These are phyloP conservation scores for Melanophora roralis DNA, from an alignment of 2,888 invertebrate species.

Conservation along the genomic window DNA sequence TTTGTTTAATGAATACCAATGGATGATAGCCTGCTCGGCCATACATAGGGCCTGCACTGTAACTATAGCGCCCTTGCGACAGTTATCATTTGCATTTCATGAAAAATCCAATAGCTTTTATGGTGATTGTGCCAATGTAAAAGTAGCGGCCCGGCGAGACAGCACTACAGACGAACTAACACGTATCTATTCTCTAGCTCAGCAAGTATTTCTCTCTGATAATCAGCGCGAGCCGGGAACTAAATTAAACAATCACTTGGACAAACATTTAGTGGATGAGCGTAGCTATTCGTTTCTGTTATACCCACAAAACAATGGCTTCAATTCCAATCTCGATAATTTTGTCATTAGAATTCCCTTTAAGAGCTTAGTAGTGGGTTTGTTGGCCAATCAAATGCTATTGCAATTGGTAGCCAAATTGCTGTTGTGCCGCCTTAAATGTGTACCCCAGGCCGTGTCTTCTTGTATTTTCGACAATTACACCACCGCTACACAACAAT, in stretches of 20 bases:
- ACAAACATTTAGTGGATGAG: conserved; percentile 83
- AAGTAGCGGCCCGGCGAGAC: conserved; percentile 94
- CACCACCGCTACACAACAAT: conserved; percentile 77
- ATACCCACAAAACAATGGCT: conserved; percentile 86
- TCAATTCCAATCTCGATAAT: conserved; percentile 85
- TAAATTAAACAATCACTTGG: conserved; percentile 66
- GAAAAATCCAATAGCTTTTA: conserved; percentile 96
- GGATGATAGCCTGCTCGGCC: conserved; percentile 90
- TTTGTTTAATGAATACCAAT: conserved; percentile 88
- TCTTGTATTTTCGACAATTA: conserved; percentile 77
- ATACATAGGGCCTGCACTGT: conserved; percentile 90
- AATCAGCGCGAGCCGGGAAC: conserved; percentile 74
- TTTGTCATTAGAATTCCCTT: conserved; percentile 92
- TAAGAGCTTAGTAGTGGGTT: conserved; percentile 90
- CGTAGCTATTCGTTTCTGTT: conserved; percentile 92
- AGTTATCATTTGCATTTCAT: conserved; percentile 92
- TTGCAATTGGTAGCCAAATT: conserved; percentile 93
- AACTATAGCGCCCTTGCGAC: conserved; percentile 91
- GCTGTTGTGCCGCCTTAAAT: conserved; percentile 86
- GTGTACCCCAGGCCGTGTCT: conserved; percentile 80
- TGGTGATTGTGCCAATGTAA: conserved; percentile 93
- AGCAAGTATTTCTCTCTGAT: conserved; percentile 89
- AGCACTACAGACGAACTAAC: conserved; percentile 90
- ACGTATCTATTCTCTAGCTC: conserved; percentile 90
- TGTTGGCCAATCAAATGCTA: conserved; percentile 94